Evolutionary conservation across 1,140 invertebrate genomes (phyloP), one percentile per base, ranked within the genome.

Genomic region (Brachionus calyciflorus): DNA sequence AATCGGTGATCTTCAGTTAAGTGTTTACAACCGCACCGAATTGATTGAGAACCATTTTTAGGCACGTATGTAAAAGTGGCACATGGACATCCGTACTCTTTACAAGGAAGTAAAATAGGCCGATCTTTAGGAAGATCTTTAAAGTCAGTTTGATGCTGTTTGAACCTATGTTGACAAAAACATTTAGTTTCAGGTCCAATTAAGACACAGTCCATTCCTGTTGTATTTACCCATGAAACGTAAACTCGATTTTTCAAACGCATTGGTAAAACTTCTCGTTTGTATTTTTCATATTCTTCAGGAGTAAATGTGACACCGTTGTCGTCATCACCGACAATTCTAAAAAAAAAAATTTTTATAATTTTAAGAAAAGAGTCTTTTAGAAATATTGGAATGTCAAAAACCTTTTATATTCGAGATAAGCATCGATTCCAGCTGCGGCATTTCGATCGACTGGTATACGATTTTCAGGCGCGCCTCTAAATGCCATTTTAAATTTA

Each of bases 321-420:
- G 80, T 86, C 85, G 80, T 86, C 85, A 78, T 85, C 83, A 3
- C 85, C 85, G 53, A 86, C 85, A 79, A 85, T 85, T 68, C 84
- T 86, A 53, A 26, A 5, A n/a, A n/a, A 79, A 79, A 70, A 10
- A 7, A 9, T 26, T 53, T 53, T 53, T 53, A 53, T 21, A 24
- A n/a, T 57, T 57, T 57, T 55, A 77, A 33, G 28, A 79, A 53
- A 26, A 37, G 33, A 30, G 14, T 33, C 19, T 48, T 30, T 3
- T 12, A 5, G 5, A 12, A 19, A 0, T 17, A 44, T 12, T 55
- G 19, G 41, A 3, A 46, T 19, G 17, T 6, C 12, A 69, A 77
- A 76, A 68, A 83, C 83, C 83, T 82, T 76, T 49, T 79, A 73
- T 84, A 84, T 79, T 84, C 83, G 26, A 83, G 46, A 78, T 84